These are phyloP conservation scores for Odontamblyopus lacepedii DNA, from an alignment of 2,797 vertebrate genomes.

Conservation along the genomic window DNA sequence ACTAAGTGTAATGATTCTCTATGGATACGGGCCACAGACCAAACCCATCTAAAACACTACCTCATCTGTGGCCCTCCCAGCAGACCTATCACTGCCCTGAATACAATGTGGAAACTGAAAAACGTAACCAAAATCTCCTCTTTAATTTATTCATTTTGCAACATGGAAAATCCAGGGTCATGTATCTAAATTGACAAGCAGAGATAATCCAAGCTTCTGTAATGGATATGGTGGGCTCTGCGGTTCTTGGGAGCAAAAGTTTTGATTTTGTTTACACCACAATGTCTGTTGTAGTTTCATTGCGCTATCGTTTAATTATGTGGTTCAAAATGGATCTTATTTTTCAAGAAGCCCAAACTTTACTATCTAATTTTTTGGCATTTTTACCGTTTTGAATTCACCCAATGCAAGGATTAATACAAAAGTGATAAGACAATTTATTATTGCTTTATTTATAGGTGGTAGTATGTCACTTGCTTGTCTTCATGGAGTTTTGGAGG, in stretches of 20 bases:
- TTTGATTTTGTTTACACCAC: constrained; percentile 29
- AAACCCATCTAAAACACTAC: constrained; percentile 41
- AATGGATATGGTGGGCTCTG: constrained; percentile 18
- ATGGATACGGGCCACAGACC: constrained; percentile 41
- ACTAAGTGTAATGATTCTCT: constrained; percentile 40
- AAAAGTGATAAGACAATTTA: too few species aligned
- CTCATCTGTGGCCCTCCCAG: constrained; percentile 47
- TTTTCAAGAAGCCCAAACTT: too few species aligned
- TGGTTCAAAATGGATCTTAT: too few species aligned
- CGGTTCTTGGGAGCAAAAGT: constrained; percentile 24
- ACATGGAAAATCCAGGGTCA: constrained; percentile 30
- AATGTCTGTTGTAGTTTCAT: constrained; percentile 13
- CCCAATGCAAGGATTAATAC: too few species aligned
- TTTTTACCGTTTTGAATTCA: too few species aligned
- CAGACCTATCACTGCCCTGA: constrained; percentile 48
- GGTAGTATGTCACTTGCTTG: too few species aligned
- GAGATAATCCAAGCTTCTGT: constrained; percentile 20
- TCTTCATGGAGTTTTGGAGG: too few species aligned
- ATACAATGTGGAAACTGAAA: constrained; percentile 36
- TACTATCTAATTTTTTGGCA: too few species aligned
- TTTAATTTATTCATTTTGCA: constrained; percentile 46
- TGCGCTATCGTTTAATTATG: background rate
- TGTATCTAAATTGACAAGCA: constrained; percentile 14
- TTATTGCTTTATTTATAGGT: too few species aligned
- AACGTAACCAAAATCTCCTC: constrained; percentile 46